Percentiles rank a stretch among this genome's conserved stretches.
These are phyloP conservation scores for Chrysomallon squamiferum DNA, from an alignment of 1,140 invertebrate species.

Conservation along the genomic window DNA sequence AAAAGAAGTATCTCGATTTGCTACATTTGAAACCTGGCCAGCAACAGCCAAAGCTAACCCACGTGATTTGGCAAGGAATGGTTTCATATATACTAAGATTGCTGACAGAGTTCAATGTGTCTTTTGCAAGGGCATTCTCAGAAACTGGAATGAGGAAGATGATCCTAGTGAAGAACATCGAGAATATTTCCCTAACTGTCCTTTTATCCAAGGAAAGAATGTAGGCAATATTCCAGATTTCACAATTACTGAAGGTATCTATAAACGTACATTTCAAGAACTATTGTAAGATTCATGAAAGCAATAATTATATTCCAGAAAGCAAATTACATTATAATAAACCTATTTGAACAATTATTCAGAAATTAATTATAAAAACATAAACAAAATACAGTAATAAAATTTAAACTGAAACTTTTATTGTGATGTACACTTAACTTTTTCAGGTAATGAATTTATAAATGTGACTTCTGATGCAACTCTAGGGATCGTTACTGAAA, in stretches of 20 bases:
- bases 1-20: constrained; percentile 56
- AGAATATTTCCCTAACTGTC: constrained; percentile 74
- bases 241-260: background rate
- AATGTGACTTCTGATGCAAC: constrained; percentile 5
- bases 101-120: constrained; percentile 80
- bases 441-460: constrained; percentile 6
- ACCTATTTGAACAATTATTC: no score
- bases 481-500: constrained; percentile 20
- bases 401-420: no score
- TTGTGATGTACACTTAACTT: no score
- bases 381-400: no score
- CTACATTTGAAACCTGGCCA: constrained; percentile 77
- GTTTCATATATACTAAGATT: constrained; percentile 74
- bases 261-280: no score
- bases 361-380: no score
- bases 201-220: constrained; percentile 69
- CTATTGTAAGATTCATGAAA: no score
- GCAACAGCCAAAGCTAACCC: constrained; percentile 72
- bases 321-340: no score
- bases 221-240: background rate
- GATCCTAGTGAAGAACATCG: constrained; percentile 80
- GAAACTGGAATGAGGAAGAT: constrained; percentile 77
- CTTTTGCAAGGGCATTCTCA: constrained; percentile 79
- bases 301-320: no score
- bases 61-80: constrained; percentile 78